A percentile compares a stretch with the other conserved stretches of the same genome.
Evolutionary conservation across 2,113 vertebrate genomes (phyloP).

Genomic region (Callipepla californica): DNA sequence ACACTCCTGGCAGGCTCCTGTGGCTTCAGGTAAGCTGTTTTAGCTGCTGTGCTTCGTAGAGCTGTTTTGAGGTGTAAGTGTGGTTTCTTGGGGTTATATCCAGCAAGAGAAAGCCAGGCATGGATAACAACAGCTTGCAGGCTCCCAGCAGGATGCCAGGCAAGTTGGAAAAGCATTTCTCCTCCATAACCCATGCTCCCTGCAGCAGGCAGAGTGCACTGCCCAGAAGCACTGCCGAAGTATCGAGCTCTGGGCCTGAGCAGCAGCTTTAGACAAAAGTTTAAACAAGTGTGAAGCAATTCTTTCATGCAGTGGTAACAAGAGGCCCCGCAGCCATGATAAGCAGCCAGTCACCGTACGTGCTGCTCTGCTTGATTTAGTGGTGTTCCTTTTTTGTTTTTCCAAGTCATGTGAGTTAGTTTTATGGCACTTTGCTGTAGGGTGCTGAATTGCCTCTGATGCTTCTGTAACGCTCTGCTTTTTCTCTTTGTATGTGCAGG

Average conservation of each 20-base stretch:
- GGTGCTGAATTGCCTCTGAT: background rate
- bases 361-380: background rate
- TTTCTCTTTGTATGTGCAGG: constrained; percentile 24
- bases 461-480: background rate
- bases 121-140: background rate
- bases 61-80: background rate
- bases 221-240: background rate
- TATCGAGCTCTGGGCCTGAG: fast-evolving
- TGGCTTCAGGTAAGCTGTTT: background rate
- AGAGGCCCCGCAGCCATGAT: background rate
- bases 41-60: background rate
- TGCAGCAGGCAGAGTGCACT: fast-evolving
- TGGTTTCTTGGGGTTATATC: background rate
- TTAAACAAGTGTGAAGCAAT: fast-evolving
- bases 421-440: constrained; percentile 9
- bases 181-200: fast-evolving
- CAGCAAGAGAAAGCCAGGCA: background rate
- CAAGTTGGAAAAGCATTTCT: fast-evolving
- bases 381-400: background rate
- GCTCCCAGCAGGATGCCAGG: background rate
- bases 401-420: background rate
- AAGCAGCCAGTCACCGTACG: background rate
- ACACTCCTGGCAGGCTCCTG: background rate
- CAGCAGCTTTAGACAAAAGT: background rate
- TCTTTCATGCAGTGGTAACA: background rate